A percentile compares a stretch with the other conserved stretches of the same genome.
phyloP scores from a whole-genome alignment of 2,797 vertebrate genomes.

The Chelon auratus region DNA sequence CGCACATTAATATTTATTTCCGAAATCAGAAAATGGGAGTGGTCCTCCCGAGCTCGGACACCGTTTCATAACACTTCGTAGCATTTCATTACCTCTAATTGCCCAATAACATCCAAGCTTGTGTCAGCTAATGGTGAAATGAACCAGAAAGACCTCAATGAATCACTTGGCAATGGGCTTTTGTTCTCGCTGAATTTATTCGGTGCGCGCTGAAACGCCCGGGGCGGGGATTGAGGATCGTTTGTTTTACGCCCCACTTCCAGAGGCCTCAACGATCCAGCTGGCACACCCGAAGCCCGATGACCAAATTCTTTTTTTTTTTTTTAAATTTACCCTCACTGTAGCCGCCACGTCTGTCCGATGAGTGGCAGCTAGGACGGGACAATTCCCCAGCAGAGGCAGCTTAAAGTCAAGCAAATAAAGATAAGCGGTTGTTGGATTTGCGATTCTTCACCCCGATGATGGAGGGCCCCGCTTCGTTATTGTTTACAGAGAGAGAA shows the following conservation, averaged over 20 bases:
- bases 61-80: constrained; percentile 63
- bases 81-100: constrained; percentile 79
- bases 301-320: constrained; percentile 23
- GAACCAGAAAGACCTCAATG: constrained; percentile 76
- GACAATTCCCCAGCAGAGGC: constrained; percentile 24
- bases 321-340: constrained; percentile 39
- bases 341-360: constrained; percentile 30
- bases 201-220: constrained; percentile 62
- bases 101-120: constrained; percentile 76
- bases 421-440: constrained; percentile 52
- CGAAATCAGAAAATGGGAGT: constrained; percentile 51
- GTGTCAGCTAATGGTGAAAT: constrained; percentile 77
- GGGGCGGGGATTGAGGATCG: constrained; percentile 67
- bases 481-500: constrained; percentile 64
- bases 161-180: constrained; percentile 73
- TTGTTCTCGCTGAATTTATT: constrained; percentile 73
- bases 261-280: constrained; percentile 64
- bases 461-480: constrained; percentile 47
- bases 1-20: constrained; percentile 65
- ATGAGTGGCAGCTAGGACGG: constrained; percentile 33
- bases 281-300: constrained; percentile 57
- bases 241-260: constrained; percentile 77
- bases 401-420: constrained; percentile 56
- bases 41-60: constrained; percentile 34
- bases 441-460: constrained; percentile 42